Evolutionary conservation across 2,888 invertebrate genomes (phyloP).

Genomic region (Polymixis lichenea): DNA sequence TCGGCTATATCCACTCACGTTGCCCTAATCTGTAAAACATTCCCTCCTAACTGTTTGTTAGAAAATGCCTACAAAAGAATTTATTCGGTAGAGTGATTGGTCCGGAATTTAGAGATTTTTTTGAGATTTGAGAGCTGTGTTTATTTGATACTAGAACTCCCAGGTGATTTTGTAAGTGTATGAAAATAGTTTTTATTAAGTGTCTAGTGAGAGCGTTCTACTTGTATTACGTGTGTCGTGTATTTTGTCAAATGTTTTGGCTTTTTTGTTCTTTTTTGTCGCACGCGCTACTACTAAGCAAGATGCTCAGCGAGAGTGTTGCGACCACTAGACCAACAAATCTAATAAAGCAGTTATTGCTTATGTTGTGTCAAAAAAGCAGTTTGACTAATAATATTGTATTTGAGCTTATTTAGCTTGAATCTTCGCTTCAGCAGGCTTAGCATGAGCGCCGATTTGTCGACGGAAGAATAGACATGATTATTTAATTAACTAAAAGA

Average conservation of each 20-base stretch:
- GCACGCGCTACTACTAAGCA: background rate
- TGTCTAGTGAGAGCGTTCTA: background rate
- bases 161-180: slow-evolving; percentile 5
- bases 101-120: too few relatives aligned
- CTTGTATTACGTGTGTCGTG: background rate
- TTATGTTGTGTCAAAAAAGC: too few relatives aligned
- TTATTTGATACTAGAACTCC: slow-evolving; percentile 26
- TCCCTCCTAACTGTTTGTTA: slow-evolving; percentile 29
- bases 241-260: background rate
- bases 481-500: too few relatives aligned
- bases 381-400: too few relatives aligned
- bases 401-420: too few relatives aligned
- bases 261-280: background rate
- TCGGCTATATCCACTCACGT: slow-evolving; percentile 19
- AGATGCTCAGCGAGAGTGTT: background rate
- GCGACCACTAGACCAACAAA: too few relatives aligned
- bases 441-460: too few relatives aligned
- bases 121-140: slow-evolving; percentile 1
- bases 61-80: slow-evolving; percentile 18
- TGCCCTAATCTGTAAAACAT: slow-evolving; percentile 64
- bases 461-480: too few relatives aligned
- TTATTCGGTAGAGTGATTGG: slow-evolving; percentile 25
- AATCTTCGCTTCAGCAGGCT: too few relatives aligned
- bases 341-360: too few relatives aligned
- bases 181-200: slow-evolving; percentile 8